Conservation (phyloP, 2,888 invertebrate genomes). For the Dione vanillae region DNA sequence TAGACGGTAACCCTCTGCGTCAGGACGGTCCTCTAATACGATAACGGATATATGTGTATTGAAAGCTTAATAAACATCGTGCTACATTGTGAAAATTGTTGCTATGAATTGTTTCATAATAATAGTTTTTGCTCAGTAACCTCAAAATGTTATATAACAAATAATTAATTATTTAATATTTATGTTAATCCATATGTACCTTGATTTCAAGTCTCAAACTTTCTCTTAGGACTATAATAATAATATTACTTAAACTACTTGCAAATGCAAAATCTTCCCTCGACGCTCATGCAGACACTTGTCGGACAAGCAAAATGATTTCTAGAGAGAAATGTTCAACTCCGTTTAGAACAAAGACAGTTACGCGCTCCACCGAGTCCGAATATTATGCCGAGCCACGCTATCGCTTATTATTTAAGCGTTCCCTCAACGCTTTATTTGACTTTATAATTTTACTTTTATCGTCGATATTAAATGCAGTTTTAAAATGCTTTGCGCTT, state of each 20-base stretch:
- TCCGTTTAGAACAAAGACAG: conserved; percentile 49
- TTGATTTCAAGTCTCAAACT: neutral
- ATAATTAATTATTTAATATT: too few relatives aligned
- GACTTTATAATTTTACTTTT: conserved; percentile 1
- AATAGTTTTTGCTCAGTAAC: too few relatives aligned
- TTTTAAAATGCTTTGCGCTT: too few relatives aligned
- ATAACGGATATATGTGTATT: too few relatives aligned
- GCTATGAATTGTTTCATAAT: too few relatives aligned
- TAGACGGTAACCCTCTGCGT: too few relatives aligned
- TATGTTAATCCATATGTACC: neutral
- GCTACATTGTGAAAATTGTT: too few relatives aligned
- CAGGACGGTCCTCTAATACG: too few relatives aligned
- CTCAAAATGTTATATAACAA: too few relatives aligned
- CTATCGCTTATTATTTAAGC: conserved; percentile 23
- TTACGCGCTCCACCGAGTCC: conserved; percentile 47
- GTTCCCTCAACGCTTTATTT: conserved; percentile 3
- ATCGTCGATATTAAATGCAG: neutral
- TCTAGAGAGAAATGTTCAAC: conserved; percentile 47
- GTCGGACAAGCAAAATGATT: conserved; percentile 44
- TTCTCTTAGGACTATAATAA: too few relatives aligned
- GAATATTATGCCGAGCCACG: conserved; percentile 32
- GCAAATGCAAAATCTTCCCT: conserved; percentile 32
- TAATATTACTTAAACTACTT: too few relatives aligned
- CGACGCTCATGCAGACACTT: conserved; percentile 35
- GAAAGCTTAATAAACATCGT: too few relatives aligned